phyloP scores from a whole-genome alignment of 2,113 vertebrate species.

The Chlamydotis undulata region DNA sequence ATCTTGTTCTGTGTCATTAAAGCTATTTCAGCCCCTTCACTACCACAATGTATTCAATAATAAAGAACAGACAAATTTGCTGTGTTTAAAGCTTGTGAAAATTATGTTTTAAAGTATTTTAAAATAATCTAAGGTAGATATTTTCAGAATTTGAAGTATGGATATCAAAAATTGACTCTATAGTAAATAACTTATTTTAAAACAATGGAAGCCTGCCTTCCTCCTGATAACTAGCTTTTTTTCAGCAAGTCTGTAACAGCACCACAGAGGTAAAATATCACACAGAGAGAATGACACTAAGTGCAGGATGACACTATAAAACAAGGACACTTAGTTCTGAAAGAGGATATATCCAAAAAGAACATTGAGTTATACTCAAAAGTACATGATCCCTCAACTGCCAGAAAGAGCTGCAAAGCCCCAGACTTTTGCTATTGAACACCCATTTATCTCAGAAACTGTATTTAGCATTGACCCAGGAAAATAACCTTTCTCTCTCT shows the following conservation, averaged over 20 bases:
- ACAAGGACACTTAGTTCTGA: background rate
- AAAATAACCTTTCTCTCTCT: background rate
- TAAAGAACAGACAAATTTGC: background rate
- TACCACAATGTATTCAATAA: background rate
- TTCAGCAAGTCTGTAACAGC: background rate
- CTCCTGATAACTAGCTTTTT: background rate
- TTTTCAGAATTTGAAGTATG: background rate
- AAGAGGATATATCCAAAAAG: background rate
- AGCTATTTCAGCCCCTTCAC: background rate
- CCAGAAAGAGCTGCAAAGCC: background rate
- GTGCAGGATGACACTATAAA: background rate
- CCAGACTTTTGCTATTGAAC: background rate
- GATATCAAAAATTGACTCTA: background rate
- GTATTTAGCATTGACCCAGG: background rate
- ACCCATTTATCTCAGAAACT: background rate
- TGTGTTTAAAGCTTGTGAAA: background rate
- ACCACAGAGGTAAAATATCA: background rate
- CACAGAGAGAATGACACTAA: background rate
- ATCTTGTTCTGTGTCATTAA: background rate
- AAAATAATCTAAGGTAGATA: background rate
- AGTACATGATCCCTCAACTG: background rate
- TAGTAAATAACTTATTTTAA: background rate
- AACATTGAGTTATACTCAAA: background rate
- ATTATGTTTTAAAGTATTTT: background rate
- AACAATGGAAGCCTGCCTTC: background rate